phyloP scores from a whole-genome alignment of 2,888 invertebrate species.

The Maniola hyperantus region DNA sequence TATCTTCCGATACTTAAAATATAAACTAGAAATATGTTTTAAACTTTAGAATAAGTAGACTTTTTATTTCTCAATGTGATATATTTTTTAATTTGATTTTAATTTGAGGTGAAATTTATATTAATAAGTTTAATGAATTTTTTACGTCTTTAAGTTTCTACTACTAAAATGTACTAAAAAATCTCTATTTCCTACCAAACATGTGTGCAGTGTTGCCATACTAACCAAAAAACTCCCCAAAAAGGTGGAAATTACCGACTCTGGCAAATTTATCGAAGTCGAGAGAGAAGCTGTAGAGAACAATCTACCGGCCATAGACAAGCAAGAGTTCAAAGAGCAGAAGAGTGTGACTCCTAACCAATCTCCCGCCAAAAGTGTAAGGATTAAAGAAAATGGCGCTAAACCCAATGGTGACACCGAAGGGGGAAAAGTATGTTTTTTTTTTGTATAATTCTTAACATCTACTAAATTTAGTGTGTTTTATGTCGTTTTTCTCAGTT shows the following conservation, averaged over 20 bases:
- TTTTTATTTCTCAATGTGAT: no score
- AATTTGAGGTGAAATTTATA: no score
- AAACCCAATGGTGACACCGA: slow-evolving; percentile 60
- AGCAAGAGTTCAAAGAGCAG: slow-evolving; percentile 45
- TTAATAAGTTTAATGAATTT: no score
- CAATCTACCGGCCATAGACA: slow-evolving; percentile 44
- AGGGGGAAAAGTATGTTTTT: slow-evolving; percentile 45
- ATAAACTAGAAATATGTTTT: no score
- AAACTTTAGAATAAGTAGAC: no score
- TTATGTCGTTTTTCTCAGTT: not conserved
- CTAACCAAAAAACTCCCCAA: slow-evolving; percentile 61
- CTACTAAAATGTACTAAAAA: slow-evolving; percentile 1
- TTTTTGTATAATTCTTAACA: slow-evolving; percentile 2
- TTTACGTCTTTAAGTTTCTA: not conserved
- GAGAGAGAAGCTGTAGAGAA: slow-evolving; percentile 60
- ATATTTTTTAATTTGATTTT: no score
- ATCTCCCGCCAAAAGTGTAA: slow-evolving; percentile 72
- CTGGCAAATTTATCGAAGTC: slow-evolving; percentile 80
- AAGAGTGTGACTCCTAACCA: slow-evolving; percentile 60
- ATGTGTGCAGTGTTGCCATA: slow-evolving; percentile 61
- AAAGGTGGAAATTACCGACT: slow-evolving; percentile 79
- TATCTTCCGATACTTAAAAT: not conserved
- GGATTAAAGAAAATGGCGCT: slow-evolving; percentile 74
- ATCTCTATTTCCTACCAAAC: slow-evolving; percentile 39
- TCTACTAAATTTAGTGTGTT: slow-evolving; percentile 2